Base-by-base conservation (phyloP, 2,797 vertebrate genomes). In the Myiothlypis chrysogaster region DNA sequence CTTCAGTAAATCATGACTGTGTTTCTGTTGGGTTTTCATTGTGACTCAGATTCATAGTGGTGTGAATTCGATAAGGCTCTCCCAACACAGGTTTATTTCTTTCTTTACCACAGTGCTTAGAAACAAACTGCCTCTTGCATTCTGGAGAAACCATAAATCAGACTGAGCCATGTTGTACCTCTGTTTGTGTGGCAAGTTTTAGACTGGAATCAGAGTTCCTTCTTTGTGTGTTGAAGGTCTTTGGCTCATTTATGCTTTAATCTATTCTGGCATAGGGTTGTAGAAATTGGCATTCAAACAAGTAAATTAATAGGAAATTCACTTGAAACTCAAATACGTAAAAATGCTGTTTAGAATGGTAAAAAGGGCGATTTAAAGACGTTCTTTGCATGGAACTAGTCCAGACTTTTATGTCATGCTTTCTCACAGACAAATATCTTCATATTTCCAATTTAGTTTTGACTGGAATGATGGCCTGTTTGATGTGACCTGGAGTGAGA, bases 401-500 rank as follows among this genome's bases (percentile, higher is more conserved):
- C 13, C 19, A 28, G 27, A 47, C 20, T 50, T 78, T 1, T 39
- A 19, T 61, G 23, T 35, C 0, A 0, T 47, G 14, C 30, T 87
- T 93, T 93, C 46, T 94, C 56, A 84, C 1, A 10, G 57, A 95
- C 8, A 12, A 75, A 43, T 90, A 20, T 68, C 47, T 95, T 86
- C 2, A 27, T 93, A 93, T 70, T 88, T 89, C 69, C 53, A 5
- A 37, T 89, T 84, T 97, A 99, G 99, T 94, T 99, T 99, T 98
- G 98, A 99, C 94, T 99, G 99, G 99, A 98, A 98, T 3, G 99
- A 99, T 65, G 98, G 98, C 6, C 97, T 99, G 22, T 99, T 99
- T 71, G 99, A 99, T 41, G 99, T 99, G 57, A 97, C 99, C 0
- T 99, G 99, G 99, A 99, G 99, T 61, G 99, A 99, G 95, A 98